phyloP scores from a whole-genome alignment of 92 coral and sea anemone species.

The Plumapathes pennacea region DNA sequence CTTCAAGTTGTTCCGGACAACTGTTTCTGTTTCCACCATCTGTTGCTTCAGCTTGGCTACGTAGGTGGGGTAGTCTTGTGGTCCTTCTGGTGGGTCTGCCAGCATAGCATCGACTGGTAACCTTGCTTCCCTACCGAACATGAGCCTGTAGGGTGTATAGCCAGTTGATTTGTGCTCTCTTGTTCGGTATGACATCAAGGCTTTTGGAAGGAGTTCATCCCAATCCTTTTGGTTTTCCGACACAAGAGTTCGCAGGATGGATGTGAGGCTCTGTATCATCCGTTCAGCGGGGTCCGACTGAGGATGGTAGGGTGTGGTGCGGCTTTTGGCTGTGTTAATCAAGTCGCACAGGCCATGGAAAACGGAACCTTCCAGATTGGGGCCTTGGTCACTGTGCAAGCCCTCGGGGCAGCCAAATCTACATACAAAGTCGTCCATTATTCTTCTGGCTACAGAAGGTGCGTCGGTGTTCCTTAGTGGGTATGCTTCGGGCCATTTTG shows the following conservation, averaged over 20 bases:
- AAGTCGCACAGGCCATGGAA: constrained; percentile 37
- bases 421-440: constrained; percentile 37
- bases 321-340: constrained; percentile 23
- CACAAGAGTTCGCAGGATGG: constrained; percentile 8
- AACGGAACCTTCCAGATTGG: constrained; percentile 26
- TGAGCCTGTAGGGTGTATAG: constrained; percentile 25
- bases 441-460: constrained; percentile 12
- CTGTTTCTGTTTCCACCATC: constrained; percentile 1
- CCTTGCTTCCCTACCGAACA: constrained; percentile 33
- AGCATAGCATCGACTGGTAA: constrained; percentile 36
- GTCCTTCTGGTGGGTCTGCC: constrained; percentile 10
- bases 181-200: constrained; percentile 17
- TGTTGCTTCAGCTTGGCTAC: constrained; percentile 12
- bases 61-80: constrained; percentile 17
- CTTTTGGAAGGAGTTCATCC: constrained; percentile 46
- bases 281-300: constrained; percentile 16
- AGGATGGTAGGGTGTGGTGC: constrained; percentile 29
- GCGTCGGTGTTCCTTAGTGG: constrained; percentile 35
- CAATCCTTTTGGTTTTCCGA: constrained; percentile 23
- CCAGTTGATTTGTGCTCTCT: constrained; percentile 29
- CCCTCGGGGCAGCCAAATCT: constrained; percentile 37
- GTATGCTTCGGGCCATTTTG: constrained; percentile 36
- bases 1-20: not conserved
- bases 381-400: constrained; percentile 45
- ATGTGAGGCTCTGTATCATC: constrained; percentile 13